These are phyloP conservation scores for Pinctada fucata DNA, from an alignment of 2,888 invertebrate genomes.

Conservation along the genomic window DNA sequence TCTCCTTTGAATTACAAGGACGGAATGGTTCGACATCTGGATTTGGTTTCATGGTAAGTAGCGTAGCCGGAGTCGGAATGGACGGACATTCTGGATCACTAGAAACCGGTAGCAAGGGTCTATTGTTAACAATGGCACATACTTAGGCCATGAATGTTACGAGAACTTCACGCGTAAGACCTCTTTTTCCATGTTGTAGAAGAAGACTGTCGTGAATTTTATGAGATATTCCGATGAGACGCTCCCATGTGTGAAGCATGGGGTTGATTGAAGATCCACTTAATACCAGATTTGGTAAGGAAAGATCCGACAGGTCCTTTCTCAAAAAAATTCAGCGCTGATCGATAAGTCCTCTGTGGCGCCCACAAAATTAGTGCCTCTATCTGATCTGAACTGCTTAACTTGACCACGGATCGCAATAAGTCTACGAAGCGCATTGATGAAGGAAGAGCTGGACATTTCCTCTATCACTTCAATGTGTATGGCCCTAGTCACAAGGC, in stretches of 20 bases:
- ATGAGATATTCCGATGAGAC: slow-evolving; percentile 35
- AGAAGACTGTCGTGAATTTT: slow-evolving; percentile 33
- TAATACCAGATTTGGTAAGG: slow-evolving; percentile 6
- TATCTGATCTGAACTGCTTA: no score
- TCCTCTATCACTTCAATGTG: no score
- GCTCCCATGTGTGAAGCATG: slow-evolving; percentile 41
- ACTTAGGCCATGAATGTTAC: slow-evolving; percentile 38
- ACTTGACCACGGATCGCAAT: no score
- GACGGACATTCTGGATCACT: slow-evolving; percentile 29
- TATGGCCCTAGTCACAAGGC: no score
- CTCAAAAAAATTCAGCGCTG: slow-evolving; percentile 19
- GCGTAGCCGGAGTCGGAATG: slow-evolving; percentile 28
- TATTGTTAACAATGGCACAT: slow-evolving; percentile 28
- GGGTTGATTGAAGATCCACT: slow-evolving; percentile 40
- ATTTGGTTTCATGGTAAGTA: slow-evolving; percentile 29
- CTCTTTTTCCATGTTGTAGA: not conserved
- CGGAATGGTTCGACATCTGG: not conserved
- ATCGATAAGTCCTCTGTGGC: no score
- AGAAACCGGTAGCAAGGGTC: slow-evolving; percentile 33
- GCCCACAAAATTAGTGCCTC: no score
- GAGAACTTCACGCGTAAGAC: slow-evolving; percentile 39
- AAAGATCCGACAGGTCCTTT: slow-evolving; percentile 7
- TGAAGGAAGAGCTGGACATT: no score
- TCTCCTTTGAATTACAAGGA: no score
- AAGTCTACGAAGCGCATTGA: no score